These are phyloP conservation scores for Sepioteuthis lessoniana DNA, from an alignment of 2,888 invertebrate species.

Conservation along the genomic window DNA sequence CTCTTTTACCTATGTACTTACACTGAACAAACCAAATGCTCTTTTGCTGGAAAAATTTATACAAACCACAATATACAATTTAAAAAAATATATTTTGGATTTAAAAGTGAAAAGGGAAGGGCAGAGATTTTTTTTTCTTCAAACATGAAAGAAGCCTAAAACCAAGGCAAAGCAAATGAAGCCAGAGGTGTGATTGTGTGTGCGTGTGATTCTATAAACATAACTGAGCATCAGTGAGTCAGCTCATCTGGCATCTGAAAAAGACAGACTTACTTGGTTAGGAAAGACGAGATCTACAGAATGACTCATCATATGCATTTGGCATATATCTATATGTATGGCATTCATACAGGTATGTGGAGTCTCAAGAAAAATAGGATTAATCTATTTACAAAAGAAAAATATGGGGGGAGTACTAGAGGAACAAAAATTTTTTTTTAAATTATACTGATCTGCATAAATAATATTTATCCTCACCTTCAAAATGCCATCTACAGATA, in stretches of 20 bases:
- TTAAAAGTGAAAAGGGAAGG: neutral
- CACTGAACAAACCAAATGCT: neutral
- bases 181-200: neutral
- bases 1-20: too few species aligned
- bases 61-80: neutral
- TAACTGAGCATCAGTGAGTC: neutral
- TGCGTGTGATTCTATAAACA: neutral
- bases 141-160: neutral
- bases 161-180: neutral
- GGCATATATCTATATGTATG: neutral
- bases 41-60: neutral
- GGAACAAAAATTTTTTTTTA: too few species aligned
- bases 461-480: too few species aligned
- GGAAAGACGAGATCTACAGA: neutral
- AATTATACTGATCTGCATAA: too few species aligned
- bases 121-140: neutral
- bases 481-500: too few species aligned
- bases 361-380: too few species aligned
- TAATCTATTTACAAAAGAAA: too few species aligned
- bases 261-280: constrained; percentile 15
- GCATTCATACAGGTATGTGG: too few species aligned
- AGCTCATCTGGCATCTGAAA: neutral
- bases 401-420: too few species aligned
- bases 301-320: neutral
- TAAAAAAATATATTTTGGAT: neutral